Percentiles rank a stretch among this genome's conserved stretches.
phyloP scores from a whole-genome alignment of 2,797 vertebrate genomes.

The Ptychadena robeensis region DNA sequence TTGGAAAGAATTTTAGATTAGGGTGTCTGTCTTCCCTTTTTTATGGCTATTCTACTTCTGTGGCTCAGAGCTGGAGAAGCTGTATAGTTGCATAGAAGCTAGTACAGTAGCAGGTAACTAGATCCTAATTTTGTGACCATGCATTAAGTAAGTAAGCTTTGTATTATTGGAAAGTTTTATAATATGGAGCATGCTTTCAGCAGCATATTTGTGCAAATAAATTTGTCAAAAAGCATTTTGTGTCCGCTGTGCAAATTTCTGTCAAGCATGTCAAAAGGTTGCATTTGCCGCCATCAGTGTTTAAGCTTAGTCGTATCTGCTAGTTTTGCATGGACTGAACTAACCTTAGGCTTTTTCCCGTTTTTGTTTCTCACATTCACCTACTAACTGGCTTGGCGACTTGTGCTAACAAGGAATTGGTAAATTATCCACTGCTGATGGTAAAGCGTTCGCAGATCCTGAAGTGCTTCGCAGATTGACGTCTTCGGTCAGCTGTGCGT shows the following conservation, averaged over 20 bases:
- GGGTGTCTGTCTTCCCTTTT: too few species aligned
- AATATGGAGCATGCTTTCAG: neutral
- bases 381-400: conserved; percentile 58
- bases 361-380: conserved; percentile 46
- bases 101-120: too few species aligned
- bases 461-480: conserved; percentile 83
- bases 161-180: too few species aligned
- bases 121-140: too few species aligned
- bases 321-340: conserved; percentile 32
- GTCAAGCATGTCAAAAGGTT: conserved; percentile 8
- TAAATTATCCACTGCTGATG: conserved; percentile 82
- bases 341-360: conserved; percentile 54
- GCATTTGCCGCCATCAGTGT: neutral
- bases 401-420: conserved; percentile 76
- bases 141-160: too few species aligned
- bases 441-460: conserved; percentile 82
- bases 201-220: neutral
- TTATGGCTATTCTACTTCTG: too few species aligned
- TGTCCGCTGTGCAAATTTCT: conserved; percentile 13
- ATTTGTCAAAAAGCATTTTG: neutral
- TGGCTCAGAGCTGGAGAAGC: too few species aligned
- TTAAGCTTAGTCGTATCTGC: neutral
- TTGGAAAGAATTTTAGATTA: too few species aligned
- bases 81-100: too few species aligned
- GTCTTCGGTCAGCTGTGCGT: conserved; percentile 81